A percentile compares a stretch with the other conserved stretches of the same genome.
Conservation (phyloP, 64 coral and sea anemone species). For the Stylophora pistillata region DNA sequence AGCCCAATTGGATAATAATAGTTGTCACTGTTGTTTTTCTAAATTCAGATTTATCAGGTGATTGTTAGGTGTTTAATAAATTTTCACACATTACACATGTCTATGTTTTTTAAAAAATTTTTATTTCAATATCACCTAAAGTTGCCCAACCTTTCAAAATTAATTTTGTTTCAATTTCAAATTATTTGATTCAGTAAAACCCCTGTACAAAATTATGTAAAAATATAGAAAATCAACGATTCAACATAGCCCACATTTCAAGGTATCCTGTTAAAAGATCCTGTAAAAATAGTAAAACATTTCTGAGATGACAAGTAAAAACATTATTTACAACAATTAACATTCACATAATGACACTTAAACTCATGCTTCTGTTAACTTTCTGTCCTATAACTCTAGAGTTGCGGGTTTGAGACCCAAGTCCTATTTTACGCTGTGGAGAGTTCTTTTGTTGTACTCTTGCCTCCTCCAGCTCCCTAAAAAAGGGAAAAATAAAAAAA, state of each 20-base stretch:
- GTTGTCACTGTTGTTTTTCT: too few relatives aligned
- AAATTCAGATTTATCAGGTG: too few relatives aligned
- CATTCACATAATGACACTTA: constrained; percentile 74
- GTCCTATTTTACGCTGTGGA: constrained; percentile 35
- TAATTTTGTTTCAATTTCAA: not conserved
- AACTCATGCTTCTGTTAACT: constrained; percentile 77
- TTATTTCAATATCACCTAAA: not conserved
- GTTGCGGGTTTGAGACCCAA: constrained; percentile 27
- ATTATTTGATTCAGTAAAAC: not conserved
- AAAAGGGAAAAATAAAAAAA: not conserved
- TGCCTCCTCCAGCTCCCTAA: constrained; percentile 69
- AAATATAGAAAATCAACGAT: not conserved
- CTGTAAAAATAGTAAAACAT: not conserved
- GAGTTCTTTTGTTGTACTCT: constrained; percentile 53
- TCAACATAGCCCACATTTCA: not conserved
- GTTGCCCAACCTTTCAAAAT: not conserved
- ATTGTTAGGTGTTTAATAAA: too few relatives aligned
- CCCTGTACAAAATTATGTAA: not conserved
- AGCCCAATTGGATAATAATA: too few relatives aligned
- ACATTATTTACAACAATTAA: constrained; percentile 14
- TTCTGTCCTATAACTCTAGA: constrained; percentile 68
- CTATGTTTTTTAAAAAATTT: not conserved
- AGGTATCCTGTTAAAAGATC: not conserved
- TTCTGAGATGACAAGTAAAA: not conserved
- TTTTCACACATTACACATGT: not conserved